phyloP scores from a whole-genome alignment of 1,140 invertebrate genomes.

The Vanessa tameamea region DNA sequence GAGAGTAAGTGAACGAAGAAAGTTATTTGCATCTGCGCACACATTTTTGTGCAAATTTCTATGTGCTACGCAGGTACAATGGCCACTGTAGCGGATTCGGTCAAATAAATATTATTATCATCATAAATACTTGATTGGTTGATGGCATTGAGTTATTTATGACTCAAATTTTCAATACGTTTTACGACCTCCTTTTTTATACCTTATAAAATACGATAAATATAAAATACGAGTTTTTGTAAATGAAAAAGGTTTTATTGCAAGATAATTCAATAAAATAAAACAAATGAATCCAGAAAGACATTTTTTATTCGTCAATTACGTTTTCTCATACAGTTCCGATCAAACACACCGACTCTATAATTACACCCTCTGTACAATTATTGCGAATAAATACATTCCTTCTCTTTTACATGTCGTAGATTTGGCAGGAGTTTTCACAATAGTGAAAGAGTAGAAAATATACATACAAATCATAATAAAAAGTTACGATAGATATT shows the following conservation, averaged over 20 bases:
- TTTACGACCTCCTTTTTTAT: too few species aligned
- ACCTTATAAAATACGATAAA: neutral
- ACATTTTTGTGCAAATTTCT: too few species aligned
- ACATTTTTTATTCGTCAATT: conserved; percentile 72
- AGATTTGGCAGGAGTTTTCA: conserved; percentile 56
- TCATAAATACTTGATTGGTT: too few species aligned
- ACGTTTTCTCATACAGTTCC: conserved; percentile 55
- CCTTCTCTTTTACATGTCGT: conserved; percentile 53
- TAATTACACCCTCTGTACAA: conserved; percentile 68
- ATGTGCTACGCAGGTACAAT: too few species aligned
- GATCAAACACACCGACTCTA: conserved; percentile 54
- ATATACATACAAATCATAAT: conserved; percentile 17
- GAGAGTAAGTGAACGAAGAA: too few species aligned
- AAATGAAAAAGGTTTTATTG: too few species aligned
- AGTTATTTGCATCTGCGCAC: too few species aligned
- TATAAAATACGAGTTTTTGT: too few species aligned
- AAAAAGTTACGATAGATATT: neutral
- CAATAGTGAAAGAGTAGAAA: conserved; percentile 33
- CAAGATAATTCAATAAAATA: conserved; percentile 27
- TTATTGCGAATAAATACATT: conserved; percentile 75
- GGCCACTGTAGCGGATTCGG: too few species aligned
- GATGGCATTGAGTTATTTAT: too few species aligned
- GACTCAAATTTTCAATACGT: too few species aligned
- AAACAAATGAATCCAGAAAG: conserved; percentile 64
- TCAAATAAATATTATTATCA: too few species aligned